phyloP scores from a whole-genome alignment of 2,797 vertebrate genomes.

The Molossus alvarezi region DNA sequence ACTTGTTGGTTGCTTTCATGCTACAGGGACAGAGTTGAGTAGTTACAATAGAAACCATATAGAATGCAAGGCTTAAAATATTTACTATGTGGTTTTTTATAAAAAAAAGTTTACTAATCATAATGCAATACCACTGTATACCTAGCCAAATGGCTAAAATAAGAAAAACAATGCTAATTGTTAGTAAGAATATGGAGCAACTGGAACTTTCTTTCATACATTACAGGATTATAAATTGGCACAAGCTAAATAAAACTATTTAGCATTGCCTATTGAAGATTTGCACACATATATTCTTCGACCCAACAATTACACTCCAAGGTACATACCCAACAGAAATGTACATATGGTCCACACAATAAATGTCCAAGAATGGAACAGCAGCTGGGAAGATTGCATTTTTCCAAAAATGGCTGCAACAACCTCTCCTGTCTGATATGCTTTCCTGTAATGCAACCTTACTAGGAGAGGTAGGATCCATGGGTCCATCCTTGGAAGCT shows the following conservation, averaged over 20 bases:
- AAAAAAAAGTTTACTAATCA: neutral
- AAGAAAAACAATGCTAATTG: constrained; percentile 15
- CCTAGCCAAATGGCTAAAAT: neutral
- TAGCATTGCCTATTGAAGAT: constrained; percentile 5
- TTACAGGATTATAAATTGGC: neutral
- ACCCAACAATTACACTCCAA: neutral
- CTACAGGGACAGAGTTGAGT: no score
- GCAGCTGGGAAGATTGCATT: neutral
- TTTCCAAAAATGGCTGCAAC: neutral
- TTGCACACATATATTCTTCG: neutral
- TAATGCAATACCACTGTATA: neutral
- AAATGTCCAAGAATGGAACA: neutral
- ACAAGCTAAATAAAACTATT: neutral
- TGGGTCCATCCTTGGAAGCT: neutral
- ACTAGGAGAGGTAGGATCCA: neutral
- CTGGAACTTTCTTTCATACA: neutral
- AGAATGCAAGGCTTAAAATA: no score
- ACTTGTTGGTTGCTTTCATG: no score
- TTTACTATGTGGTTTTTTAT: no score
- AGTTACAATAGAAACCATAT: no score
- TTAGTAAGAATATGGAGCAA: neutral
- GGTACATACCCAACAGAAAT: neutral
- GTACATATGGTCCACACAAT: neutral
- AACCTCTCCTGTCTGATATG: neutral
- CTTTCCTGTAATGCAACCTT: neutral